Conservation (phyloP, 2,888 invertebrate genomes). For the Rhimphoctona megacephalus region DNA sequence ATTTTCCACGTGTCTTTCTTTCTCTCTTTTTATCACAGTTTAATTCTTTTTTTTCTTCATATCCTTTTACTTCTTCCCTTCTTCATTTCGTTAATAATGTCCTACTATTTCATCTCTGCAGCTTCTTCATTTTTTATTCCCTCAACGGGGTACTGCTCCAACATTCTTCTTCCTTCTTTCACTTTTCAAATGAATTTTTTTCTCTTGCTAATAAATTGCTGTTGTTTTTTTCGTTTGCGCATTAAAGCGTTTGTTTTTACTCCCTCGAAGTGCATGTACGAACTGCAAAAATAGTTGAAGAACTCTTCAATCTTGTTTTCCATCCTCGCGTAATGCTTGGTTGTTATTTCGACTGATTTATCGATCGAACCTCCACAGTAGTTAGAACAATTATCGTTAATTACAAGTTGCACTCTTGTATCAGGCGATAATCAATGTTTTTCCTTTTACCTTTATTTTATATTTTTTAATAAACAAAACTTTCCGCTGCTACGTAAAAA, state of each 20-base stretch:
- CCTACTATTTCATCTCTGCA: neutral
- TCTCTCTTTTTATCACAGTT: neutral
- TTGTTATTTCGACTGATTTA: conserved; percentile 9
- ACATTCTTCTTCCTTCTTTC: neutral
- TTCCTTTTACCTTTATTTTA: neutral
- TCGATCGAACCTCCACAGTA: neutral
- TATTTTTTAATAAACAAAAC: neutral
- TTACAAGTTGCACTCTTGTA: neutral
- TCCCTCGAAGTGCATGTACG: neutral
- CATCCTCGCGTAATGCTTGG: neutral
- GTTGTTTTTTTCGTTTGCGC: neutral
- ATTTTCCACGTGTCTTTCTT: conserved; percentile 1
- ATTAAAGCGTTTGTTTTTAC: neutral
- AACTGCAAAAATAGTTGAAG: neutral
- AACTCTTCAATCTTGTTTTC: neutral
- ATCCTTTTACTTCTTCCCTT: neutral
- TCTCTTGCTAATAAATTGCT: neutral
- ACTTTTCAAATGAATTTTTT: neutral
- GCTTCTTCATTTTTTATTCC: neutral
- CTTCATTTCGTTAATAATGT: neutral
- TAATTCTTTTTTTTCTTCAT: neutral
- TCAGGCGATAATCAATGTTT: neutral
- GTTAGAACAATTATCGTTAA: neutral
- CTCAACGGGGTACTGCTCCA: neutral
- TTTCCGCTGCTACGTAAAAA: neutral